Evolutionary conservation across 2,797 vertebrate species (phyloP).

Genomic region (Mareca strepera): DNA sequence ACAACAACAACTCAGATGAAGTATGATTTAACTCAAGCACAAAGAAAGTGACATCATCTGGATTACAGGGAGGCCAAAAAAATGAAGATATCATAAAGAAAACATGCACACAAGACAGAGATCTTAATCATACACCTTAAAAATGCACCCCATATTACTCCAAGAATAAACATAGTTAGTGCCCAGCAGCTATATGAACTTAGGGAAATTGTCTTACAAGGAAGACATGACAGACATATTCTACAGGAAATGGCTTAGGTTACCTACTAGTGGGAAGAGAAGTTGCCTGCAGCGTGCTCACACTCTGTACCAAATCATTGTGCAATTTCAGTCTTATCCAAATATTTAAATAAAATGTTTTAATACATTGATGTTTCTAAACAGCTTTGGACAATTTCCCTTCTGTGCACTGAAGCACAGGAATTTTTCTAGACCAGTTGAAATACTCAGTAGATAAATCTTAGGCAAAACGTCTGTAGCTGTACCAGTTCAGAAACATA

Average conservation of each 20-base stretch:
- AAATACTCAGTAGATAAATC: slow-evolving; percentile 41
- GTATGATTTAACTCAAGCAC: not conserved
- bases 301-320: not conserved
- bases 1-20: not conserved
- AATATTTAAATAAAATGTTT: slow-evolving; percentile 17
- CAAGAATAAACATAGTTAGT: not conserved
- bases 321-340: slow-evolving; percentile 17
- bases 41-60: not conserved
- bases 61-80: not conserved
- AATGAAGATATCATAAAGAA: not conserved
- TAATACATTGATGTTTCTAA: slow-evolving; percentile 13
- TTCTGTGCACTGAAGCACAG: slow-evolving; percentile 16
- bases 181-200: not conserved
- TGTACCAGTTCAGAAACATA: slow-evolving; percentile 39
- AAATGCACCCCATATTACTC: not conserved
- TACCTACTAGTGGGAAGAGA: not conserved
- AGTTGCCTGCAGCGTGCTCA: not conserved
- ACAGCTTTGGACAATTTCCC: slow-evolving; percentile 35
- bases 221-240: not conserved
- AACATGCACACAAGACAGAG: not conserved
- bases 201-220: not conserved
- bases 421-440: slow-evolving; percentile 18
- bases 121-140: not conserved
- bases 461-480: slow-evolving; percentile 30
- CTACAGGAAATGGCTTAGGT: not conserved